phyloP scores from a whole-genome alignment of 53 echinoderm and acorn worm genomes.

The Glandiceps talaboti region DNA sequence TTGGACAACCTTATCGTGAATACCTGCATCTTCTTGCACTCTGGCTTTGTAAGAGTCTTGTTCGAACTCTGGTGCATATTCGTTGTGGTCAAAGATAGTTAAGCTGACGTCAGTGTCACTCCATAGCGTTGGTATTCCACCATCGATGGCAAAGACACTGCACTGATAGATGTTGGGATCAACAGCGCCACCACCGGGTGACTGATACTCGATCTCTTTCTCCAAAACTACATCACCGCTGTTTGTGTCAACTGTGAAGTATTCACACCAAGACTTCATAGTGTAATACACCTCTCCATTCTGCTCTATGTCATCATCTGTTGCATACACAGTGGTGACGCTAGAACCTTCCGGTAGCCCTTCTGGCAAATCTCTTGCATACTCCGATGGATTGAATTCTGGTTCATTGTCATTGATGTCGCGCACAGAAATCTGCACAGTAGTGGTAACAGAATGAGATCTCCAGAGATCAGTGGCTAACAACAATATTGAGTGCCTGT shows the following conservation, averaged over 20 bases:
- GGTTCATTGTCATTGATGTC: conserved; percentile 93
- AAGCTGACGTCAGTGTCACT: conserved; percentile 43
- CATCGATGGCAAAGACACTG: conserved; percentile 65
- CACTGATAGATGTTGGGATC: conserved; percentile 68
- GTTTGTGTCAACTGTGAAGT: conserved; percentile 34
- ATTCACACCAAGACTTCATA: conserved; percentile 51
- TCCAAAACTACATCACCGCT: conserved; percentile 28
- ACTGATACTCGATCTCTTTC: conserved; percentile 36
- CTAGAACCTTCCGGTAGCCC: conserved; percentile 25
- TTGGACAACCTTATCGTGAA: conserved; percentile 31
- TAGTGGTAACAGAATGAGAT: conserved; percentile 36
- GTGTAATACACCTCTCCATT: conserved; percentile 49
- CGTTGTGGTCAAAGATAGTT: conserved; percentile 61
- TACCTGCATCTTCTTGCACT: conserved; percentile 28
- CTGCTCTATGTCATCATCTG: conserved; percentile 46
- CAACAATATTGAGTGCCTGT: conserved; percentile 22
- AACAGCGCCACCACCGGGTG: conserved; percentile 16
- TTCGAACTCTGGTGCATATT: conserved; percentile 65
- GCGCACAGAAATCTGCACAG: conserved; percentile 42
- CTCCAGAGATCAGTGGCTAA: conserved; percentile 38
- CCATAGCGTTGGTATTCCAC: conserved; percentile 60
- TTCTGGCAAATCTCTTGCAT: conserved; percentile 43
- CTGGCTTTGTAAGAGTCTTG: conserved; percentile 49
- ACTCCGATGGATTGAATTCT: conserved; percentile 22
- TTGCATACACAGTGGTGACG: conserved; percentile 44